Percentiles rank a stretch among this genome's conserved stretches.
Evolutionary conservation across 2,113 vertebrate species (phyloP).

Genomic region (Amia ocellicauda): DNA sequence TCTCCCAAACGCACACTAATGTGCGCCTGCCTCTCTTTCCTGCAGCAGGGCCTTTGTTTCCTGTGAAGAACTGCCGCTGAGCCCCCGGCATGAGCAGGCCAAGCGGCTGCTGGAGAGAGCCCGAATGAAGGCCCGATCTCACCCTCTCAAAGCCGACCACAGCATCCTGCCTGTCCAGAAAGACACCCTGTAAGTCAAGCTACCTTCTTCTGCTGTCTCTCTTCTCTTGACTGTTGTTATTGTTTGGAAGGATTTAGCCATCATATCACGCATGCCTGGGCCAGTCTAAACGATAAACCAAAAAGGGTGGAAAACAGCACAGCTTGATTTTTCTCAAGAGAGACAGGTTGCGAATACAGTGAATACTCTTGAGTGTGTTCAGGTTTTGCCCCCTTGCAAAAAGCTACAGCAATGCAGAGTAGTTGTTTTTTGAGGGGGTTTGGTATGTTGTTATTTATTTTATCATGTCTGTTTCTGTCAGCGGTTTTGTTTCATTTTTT

Average conservation of each 20-base stretch:
- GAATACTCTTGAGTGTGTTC: background rate
- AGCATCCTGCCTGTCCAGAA: constrained; percentile 65
- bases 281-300: background rate
- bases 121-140: constrained; percentile 82
- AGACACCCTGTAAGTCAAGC: constrained; percentile 65
- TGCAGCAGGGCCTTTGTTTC: constrained; percentile 60
- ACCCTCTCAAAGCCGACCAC: constrained; percentile 85
- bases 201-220: constrained; percentile 17
- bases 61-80: constrained; percentile 68
- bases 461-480: no score
- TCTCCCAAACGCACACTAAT: constrained; percentile 43
- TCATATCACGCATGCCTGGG: background rate
- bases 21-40: constrained; percentile 33
- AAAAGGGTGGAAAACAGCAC: background rate
- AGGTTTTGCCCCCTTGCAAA: no score
- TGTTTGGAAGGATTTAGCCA: constrained; percentile 14
- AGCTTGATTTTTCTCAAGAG: background rate
- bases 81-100: constrained; percentile 82
- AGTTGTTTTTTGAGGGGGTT: no score
- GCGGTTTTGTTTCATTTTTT: no score
- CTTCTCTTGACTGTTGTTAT: background rate
- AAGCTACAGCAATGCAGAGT: no score
- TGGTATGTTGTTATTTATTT: no score
- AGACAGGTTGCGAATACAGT: background rate
- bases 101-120: constrained; percentile 82